phyloP scores from a whole-genome alignment of 2,888 invertebrate genomes.

The Eugnorisma glareosa region DNA sequence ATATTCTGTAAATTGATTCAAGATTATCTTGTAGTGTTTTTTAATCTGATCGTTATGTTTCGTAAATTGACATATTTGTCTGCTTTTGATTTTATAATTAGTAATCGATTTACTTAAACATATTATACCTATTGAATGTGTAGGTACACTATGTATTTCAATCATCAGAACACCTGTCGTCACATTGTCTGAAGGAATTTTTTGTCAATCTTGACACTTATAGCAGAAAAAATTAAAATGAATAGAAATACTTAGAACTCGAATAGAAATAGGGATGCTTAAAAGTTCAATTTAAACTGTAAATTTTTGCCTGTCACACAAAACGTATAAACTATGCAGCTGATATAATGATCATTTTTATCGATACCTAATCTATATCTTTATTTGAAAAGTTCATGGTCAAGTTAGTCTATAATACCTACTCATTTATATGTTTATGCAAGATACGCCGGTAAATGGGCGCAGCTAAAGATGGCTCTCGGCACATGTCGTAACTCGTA shows the following conservation, averaged over 20 bases:
- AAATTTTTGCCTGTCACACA: not conserved
- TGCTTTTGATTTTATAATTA: slow-evolving; percentile 18
- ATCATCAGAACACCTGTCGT: not conserved
- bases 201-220: not conserved
- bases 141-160: not conserved
- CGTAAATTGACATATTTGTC: not conserved
- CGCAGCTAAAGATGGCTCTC: slow-evolving; percentile 49
- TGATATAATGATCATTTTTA: slow-evolving; percentile 1
- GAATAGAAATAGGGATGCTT: not conserved
- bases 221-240: not conserved
- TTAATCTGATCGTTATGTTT: slow-evolving; percentile 3
- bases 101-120: slow-evolving; percentile 25
- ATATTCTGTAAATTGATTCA: not conserved
- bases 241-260: not conserved
- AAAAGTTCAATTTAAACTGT: not conserved
- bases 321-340: not conserved
- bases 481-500: slow-evolving; percentile 45
- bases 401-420: slow-evolving; percentile 30
- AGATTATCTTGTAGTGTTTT: slow-evolving; percentile 20
- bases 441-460: slow-evolving; percentile 35
- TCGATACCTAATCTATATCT: slow-evolving; percentile 33
- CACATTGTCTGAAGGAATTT: not conserved
- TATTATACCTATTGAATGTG: slow-evolving; percentile 6
- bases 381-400: slow-evolving; percentile 62
- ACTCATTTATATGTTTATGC: slow-evolving; percentile 36